Evolutionary conservation across 2,888 invertebrate genomes (phyloP).

Genomic region (Aspidiotus rigidus): DNA sequence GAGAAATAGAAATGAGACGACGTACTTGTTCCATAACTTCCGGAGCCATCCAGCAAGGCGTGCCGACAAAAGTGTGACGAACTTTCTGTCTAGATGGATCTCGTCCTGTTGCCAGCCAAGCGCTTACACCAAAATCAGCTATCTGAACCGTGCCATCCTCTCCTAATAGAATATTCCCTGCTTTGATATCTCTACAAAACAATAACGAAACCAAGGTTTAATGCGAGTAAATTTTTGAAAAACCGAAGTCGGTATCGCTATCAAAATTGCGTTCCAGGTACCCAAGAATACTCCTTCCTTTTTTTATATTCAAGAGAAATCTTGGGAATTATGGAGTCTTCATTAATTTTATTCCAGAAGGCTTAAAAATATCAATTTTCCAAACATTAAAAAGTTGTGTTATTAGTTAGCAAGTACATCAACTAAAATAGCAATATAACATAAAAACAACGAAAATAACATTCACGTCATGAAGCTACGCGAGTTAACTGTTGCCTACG

Average conservation of each 20-base stretch:
- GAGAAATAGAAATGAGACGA: conserved; percentile 34
- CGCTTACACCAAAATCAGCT: conserved; percentile 97
- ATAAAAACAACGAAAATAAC: not conserved
- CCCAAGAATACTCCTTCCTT: too few relatives aligned
- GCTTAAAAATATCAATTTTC: too few relatives aligned
- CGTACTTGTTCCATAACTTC: conserved; percentile 95
- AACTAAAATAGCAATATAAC: not conserved
- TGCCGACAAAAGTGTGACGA: conserved; percentile 95
- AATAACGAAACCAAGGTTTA: not conserved
- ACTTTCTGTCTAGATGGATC: conserved; percentile 90
- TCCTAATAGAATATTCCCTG: conserved; percentile 93
- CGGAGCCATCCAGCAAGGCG: conserved; percentile 99
- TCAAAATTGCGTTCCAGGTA: too few relatives aligned
- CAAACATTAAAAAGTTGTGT: too few relatives aligned
- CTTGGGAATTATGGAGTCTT: too few relatives aligned
- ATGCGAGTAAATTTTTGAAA: too few relatives aligned
- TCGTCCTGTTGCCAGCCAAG: conserved; percentile 90
- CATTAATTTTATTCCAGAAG: too few relatives aligned
- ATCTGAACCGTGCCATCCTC: conserved; percentile 96
- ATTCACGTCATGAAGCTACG: not conserved
- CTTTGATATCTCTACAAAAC: conserved; percentile 78
- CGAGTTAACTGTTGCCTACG: too few relatives aligned
- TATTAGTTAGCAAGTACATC: not conserved
- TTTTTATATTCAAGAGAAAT: too few relatives aligned
- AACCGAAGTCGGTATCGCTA: too few relatives aligned